Evolutionary conservation across 1,140 invertebrate genomes (phyloP).

Genomic region (Chironomus striatipennis): DNA sequence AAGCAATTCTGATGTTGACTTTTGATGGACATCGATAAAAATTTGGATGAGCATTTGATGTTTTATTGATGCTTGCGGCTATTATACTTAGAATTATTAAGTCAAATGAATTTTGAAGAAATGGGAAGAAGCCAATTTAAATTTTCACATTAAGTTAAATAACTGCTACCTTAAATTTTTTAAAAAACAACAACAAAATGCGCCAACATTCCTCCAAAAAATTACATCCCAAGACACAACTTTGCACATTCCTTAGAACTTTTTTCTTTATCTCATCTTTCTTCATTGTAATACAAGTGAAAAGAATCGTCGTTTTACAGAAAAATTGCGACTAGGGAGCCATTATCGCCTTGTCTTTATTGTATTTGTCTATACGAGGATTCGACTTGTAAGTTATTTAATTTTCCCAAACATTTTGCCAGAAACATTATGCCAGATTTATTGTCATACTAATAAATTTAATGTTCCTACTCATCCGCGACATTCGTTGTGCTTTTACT

Average conservation of each 20-base stretch:
- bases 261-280: neutral
- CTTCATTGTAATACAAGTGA: neutral
- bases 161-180: too few species aligned
- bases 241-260: neutral
- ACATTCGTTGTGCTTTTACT: neutral
- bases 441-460: slow-evolving; percentile 12
- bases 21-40: too few species aligned
- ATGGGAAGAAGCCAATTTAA: too few species aligned
- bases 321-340: neutral
- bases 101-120: too few species aligned
- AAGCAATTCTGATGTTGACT: too few species aligned
- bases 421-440: slow-evolving; percentile 15
- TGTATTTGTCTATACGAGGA: neutral
- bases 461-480: slow-evolving; percentile 8
- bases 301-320: neutral
- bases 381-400: slow-evolving; percentile 13
- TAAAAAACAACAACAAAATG: neutral
- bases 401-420: slow-evolving; percentile 15
- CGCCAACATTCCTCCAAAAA: neutral
- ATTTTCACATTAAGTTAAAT: too few species aligned
- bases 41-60: too few species aligned
- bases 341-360: neutral
- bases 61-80: too few species aligned
- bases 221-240: too few species aligned
- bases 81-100: too few species aligned